phyloP scores from a whole-genome alignment of 1,140 invertebrate species.

The Bactericera cockerelli region DNA sequence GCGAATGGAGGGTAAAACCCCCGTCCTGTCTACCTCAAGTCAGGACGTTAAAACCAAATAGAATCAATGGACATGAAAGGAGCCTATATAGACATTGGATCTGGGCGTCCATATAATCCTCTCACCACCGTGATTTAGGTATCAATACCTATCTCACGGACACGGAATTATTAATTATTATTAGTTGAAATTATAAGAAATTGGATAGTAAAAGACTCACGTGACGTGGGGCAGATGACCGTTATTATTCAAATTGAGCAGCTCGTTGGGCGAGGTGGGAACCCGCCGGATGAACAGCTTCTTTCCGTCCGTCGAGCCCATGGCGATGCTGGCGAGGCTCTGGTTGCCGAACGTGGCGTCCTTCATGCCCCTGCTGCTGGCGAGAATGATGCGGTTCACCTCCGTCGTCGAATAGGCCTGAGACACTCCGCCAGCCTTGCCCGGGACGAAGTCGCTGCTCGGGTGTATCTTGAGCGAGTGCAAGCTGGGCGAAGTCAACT shows the following conservation, averaged over 20 bases:
- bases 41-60: too few relatives aligned
- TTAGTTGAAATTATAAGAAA: too few relatives aligned
- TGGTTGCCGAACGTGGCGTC: constrained; percentile 22
- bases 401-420: not conserved
- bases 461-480: not conserved
- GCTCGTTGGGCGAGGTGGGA: constrained; percentile 61
- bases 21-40: too few relatives aligned
- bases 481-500: not conserved
- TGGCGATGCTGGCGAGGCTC: constrained; percentile 54
- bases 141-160: too few relatives aligned
- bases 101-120: too few relatives aligned
- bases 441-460: not conserved
- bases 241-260: constrained; percentile 38
- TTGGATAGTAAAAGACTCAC: too few relatives aligned
- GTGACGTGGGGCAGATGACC: constrained; percentile 34
- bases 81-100: too few relatives aligned
- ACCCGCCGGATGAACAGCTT: constrained; percentile 64
- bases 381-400: not conserved
- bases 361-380: not conserved
- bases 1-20: too few relatives aligned
- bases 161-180: too few relatives aligned
- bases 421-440: not conserved
- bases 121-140: too few relatives aligned
- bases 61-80: too few relatives aligned
- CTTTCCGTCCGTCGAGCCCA: constrained; percentile 71